These are phyloP conservation scores for Trachurus trachurus DNA, from an alignment of 2,797 vertebrate species.

Conservation along the genomic window DNA sequence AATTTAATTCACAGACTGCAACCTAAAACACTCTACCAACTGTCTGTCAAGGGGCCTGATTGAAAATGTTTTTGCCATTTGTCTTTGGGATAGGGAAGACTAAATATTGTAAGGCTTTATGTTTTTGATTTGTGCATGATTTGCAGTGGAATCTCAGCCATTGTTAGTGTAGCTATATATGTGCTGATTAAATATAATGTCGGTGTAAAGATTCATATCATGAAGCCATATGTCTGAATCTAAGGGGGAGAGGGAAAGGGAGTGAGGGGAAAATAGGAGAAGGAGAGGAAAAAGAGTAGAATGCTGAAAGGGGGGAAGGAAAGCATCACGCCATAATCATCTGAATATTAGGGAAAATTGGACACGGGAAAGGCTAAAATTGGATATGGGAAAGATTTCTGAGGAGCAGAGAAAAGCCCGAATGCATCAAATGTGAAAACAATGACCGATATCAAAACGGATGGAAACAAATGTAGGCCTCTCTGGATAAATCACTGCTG, in stretches of 20 bases:
- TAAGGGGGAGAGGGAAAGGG: constrained; percentile 42
- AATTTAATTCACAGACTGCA: constrained; percentile 85
- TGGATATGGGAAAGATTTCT: constrained; percentile 75
- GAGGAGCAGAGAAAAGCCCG: constrained; percentile 64
- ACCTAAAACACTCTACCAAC: constrained; percentile 77
- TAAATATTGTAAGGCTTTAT: constrained; percentile 70
- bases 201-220: constrained; percentile 64
- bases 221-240: constrained; percentile 41
- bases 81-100: constrained; percentile 58
- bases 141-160: constrained; percentile 41
- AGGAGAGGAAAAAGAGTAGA: constrained; percentile 61
- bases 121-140: constrained; percentile 73
- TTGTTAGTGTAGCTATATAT: constrained; percentile 31
- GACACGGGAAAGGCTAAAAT: constrained; percentile 78
- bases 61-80: constrained; percentile 77
- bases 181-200: constrained; percentile 61
- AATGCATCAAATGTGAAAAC: constrained; percentile 81
- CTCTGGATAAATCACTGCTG: constrained; percentile 70
- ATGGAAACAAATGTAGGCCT: constrained; percentile 72
- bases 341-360: constrained; percentile 84
- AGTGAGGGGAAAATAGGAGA: constrained; percentile 58
- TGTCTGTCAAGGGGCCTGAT: constrained; percentile 78
- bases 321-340: constrained; percentile 80
- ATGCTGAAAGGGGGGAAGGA: constrained; percentile 69
- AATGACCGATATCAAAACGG: constrained; percentile 77